Evolutionary conservation across 2,113 vertebrate genomes (phyloP), one percentile per base, ranked within the genome.

Genomic region (Rhinolophus ferrumequinum): DNA sequence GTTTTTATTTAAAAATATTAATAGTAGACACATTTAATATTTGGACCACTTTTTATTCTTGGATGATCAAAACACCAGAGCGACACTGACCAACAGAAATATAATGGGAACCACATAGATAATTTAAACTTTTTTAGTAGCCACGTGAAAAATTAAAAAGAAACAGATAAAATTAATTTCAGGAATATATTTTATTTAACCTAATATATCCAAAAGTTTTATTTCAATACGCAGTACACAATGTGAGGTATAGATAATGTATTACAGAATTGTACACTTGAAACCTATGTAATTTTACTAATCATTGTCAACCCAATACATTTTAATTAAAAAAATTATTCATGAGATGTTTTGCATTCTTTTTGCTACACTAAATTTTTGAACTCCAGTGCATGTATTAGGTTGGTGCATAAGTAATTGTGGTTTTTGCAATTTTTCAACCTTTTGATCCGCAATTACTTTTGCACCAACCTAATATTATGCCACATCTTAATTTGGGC

Each of bases 121-220:
- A 83, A 86, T 62, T 87, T 95, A 73, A 93, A 87, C 58, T 81
- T 87, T 75, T 87, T 19, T 73, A 58, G 28, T 64, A 60, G 13
- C 44, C 18, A 75, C 6, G 8, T 64, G n/a, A 88, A 84, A 83
- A 90, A 69, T n/a, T 83, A 35, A 88, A 96, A 41, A 50, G 75
- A 70, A 96, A 92, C 11, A 79, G 28, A 3, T 72, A 75, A 82
- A 64, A 94, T 73, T 30, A 41, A 82, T 83, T 69, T 90, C 77
- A 86, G 47, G 52, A 35, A 88, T 76, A 24, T 72, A 83, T 93
- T 93, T 93, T 93, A 58, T 44, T 93, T 75, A 96, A 54, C 16
- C 35, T 26, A 84, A 7, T 60, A 30, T 79, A 56, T 52, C 38
- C 21, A 47, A 28, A 75, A 33, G n/a, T 54, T 96, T 83, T 75